Conservation (phyloP, 2,113 vertebrate genomes). For the Phyllostomus discolor region DNA sequence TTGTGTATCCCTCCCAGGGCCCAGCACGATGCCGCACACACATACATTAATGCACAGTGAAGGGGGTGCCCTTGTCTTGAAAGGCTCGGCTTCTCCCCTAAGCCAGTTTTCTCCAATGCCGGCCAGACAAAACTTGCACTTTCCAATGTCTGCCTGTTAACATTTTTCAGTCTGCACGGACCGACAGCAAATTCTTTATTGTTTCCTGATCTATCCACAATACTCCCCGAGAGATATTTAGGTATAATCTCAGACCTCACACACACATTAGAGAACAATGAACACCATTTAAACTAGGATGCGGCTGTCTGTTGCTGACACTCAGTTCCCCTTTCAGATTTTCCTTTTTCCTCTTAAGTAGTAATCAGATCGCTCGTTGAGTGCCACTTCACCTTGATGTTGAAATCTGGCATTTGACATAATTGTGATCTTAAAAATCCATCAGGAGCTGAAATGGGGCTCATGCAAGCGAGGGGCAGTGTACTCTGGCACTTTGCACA, state of each 20-base stretch:
- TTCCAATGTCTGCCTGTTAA: neutral
- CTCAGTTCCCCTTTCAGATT: constrained; percentile 18
- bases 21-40: neutral
- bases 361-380: constrained; percentile 30
- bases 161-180: neutral
- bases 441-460: neutral
- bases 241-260: neutral
- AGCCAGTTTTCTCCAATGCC: neutral
- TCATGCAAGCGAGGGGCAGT: neutral
- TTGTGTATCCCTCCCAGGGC: neutral
- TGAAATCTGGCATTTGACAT: constrained; percentile 28
- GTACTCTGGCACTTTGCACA: neutral
- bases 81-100: neutral
- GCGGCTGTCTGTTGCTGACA: neutral
- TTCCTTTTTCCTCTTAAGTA: constrained; percentile 9
- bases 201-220: neutral
- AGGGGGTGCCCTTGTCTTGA: neutral
- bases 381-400: neutral
- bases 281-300: neutral
- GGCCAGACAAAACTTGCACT: neutral
- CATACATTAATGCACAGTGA: neutral
- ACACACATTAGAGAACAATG: neutral
- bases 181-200: neutral
- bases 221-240: neutral
- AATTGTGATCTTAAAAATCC: constrained; percentile 34